Evolutionary conservation across 1,140 invertebrate genomes (phyloP).

Genomic region (Eriocheir sinensis): DNA sequence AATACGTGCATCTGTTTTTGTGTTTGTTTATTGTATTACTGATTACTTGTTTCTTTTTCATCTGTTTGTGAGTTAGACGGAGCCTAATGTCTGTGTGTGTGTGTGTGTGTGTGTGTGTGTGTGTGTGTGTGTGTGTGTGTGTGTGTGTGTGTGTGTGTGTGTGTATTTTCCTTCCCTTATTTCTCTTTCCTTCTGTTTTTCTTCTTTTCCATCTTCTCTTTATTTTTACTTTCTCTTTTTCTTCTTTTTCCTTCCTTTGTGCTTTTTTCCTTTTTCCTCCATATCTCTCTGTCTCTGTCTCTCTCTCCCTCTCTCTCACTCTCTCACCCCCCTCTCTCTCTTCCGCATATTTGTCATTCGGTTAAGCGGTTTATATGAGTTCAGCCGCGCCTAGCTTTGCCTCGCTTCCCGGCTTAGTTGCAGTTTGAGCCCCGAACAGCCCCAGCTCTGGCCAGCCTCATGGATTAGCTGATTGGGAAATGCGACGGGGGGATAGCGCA

Average conservation of each 20-base stretch:
- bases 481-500: not conserved
- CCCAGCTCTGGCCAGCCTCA: not conserved
- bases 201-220: not conserved
- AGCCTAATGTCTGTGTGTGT: no score
- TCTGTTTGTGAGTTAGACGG: no score
- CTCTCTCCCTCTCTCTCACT: not conserved
- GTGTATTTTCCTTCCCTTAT: no score
- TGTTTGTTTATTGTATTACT: no score
- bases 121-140: no score
- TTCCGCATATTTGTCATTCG: not conserved
- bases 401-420: not conserved
- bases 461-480: not conserved
- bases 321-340: not conserved
- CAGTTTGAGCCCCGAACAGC: conserved; percentile 10
- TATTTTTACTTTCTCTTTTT: not conserved
- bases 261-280: not conserved
- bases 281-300: no score
- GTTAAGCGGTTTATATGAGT: conserved; percentile 4
- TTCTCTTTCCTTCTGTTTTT: not conserved
- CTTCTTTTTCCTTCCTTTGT: not conserved
- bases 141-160: no score
- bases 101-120: no score
- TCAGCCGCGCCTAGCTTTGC: not conserved
- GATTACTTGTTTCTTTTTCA: no score
- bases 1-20: no score